Base-by-base conservation (phyloP, 1,140 invertebrate genomes). In the Caenorhabditis tropicalis region DNA sequence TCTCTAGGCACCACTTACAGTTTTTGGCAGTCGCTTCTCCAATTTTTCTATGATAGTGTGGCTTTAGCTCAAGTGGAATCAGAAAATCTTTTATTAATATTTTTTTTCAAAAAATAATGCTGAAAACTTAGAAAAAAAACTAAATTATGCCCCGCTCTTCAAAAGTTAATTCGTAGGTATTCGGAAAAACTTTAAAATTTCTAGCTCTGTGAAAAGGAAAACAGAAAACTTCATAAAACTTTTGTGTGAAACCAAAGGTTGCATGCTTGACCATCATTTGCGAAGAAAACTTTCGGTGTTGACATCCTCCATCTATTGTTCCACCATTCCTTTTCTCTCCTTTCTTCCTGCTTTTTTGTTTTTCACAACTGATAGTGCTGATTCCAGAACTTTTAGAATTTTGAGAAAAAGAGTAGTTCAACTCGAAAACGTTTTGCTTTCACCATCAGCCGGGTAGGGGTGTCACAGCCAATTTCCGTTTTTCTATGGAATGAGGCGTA, bases 401-500 rank as follows among this genome's bases (percentile, higher is more conserved):
- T 24, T 12, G 27, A 7, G n/a, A 51, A 51, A 16, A 51, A 51
- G n/a, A 58, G 53, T 29, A 27, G 24, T 1, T 10, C 48, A 19
- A 29, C 24, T 29, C 21, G 29, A 65, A 36, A 7, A 19, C 58
- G n/a, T 36, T 36, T 24, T 43, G 65, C 65, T 7, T n/a, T 46
- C 5, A n/a, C 3, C 15, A 74, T 31, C 65, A 6, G 19, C 19
- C 10, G 27, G 27, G n/a, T 46, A 39, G 15, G 36, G 19, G 65
- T 74, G 65, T 74, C 65, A 74, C 65, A 74, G 65, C 65, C 65
- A 74, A 74, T 74, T 74, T 74, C 65, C 65, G 33, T 74, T 74
- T n/a, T n/a, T n/a, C n/a, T n/a, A n/a, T 74, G 6, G 12, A 19
- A 39, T 46, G 65, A 46, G n/a, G 7, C 36, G 65, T 21, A 7